These are phyloP conservation scores for Diabrotica virgifera DNA, from an alignment of 1,140 invertebrate genomes.

Conservation along the genomic window DNA sequence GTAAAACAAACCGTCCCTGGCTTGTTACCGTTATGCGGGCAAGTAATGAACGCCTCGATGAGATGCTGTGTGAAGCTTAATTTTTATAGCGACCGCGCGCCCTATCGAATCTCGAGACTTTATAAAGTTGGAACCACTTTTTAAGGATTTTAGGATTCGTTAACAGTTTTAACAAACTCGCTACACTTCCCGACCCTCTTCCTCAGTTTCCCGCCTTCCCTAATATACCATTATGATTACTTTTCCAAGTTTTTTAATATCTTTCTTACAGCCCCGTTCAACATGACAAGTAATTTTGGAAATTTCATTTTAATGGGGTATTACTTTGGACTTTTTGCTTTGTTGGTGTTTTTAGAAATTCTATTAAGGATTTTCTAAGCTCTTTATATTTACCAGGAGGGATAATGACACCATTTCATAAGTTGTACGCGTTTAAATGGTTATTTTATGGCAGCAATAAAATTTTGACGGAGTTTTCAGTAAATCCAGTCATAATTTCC, in stretches of 20 bases:
- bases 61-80: slow-evolving; percentile 40
- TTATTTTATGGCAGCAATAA: neutral
- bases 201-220: slow-evolving; percentile 21
- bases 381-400: slow-evolving; percentile 3
- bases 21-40: slow-evolving; percentile 38
- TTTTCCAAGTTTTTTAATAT: slow-evolving; percentile 44
- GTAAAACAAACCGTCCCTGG: slow-evolving; percentile 11
- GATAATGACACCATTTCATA: slow-evolving; percentile 1
- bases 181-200: slow-evolving; percentile 36
- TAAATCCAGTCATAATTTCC: too few relatives aligned
- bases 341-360: slow-evolving; percentile 21
- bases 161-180: slow-evolving; percentile 46
- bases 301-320: slow-evolving; percentile 25
- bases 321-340: slow-evolving; percentile 21
- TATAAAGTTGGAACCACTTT: slow-evolving; percentile 42
- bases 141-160: slow-evolving; percentile 47
- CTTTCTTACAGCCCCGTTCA: slow-evolving; percentile 33
- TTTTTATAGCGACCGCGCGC: slow-evolving; percentile 41
- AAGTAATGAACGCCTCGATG: slow-evolving; percentile 37
- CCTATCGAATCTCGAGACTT: slow-evolving; percentile 35
- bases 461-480: too few relatives aligned
- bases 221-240: slow-evolving; percentile 36
- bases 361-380: slow-evolving; percentile 16
- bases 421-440: neutral
- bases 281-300: slow-evolving; percentile 39